phyloP scores from a whole-genome alignment of 2,888 invertebrate species.

The Euzetes globulus region DNA sequence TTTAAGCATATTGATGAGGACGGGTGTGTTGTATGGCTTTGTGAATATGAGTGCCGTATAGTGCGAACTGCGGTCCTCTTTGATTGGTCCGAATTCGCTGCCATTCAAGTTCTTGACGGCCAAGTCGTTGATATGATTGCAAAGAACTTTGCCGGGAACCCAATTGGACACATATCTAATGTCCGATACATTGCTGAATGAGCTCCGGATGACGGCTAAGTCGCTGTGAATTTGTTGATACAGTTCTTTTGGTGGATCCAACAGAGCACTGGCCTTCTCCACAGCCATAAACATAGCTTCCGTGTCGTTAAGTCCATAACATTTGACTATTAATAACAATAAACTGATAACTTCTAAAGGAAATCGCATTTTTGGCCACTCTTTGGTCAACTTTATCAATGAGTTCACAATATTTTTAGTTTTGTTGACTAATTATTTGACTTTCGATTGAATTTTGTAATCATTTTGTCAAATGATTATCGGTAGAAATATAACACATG shows the following conservation, averaged over 20 bases:
- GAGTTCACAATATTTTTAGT: not conserved
- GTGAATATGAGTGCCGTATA: not conserved
- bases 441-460: not conserved
- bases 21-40: constrained; percentile 16
- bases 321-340: not conserved
- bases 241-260: constrained; percentile 23
- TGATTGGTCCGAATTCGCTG: constrained; percentile 15
- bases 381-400: not conserved
- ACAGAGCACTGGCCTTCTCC: constrained; percentile 11
- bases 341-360: not conserved
- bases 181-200: not conserved
- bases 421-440: not conserved
- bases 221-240: constrained; percentile 20
- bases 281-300: constrained; percentile 21
- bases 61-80: not conserved
- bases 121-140: not conserved
- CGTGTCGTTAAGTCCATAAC: not conserved
- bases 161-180: constrained; percentile 10
- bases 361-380: not conserved
- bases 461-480: not conserved
- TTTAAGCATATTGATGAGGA: constrained; percentile 18
- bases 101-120: not conserved
- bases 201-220: not conserved
- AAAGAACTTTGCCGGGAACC: constrained; percentile 10
- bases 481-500: not conserved